A percentile compares a stretch with the other conserved stretches of the same genome.
Conservation (phyloP, 2,113 vertebrate genomes). For the Gopherus flavomarginatus region DNA sequence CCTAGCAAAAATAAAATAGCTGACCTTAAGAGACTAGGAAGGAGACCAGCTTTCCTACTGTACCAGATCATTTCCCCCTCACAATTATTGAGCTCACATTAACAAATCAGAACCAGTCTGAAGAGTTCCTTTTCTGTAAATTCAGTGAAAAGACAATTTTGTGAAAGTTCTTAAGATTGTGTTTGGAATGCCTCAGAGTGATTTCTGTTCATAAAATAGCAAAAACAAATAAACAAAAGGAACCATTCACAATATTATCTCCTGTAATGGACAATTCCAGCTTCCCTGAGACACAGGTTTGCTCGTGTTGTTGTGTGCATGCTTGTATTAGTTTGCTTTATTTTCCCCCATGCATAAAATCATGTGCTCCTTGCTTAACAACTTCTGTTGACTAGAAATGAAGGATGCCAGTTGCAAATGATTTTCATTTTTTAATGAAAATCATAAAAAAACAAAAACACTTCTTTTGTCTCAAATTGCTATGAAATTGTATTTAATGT, state of each 20-base stretch:
- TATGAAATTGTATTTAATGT: background rate
- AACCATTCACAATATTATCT: background rate
- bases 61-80: background rate
- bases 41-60: background rate
- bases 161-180: background rate
- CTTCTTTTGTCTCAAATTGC: background rate
- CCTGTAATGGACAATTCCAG: conserved; percentile 60
- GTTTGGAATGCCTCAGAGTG: background rate
- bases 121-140: background rate
- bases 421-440: conserved; percentile 61
- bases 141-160: background rate
- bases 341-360: conserved; percentile 54
- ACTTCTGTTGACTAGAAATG: background rate
- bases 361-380: background rate
- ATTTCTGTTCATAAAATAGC: background rate
- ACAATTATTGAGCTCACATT: background rate
- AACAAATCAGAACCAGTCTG: background rate
- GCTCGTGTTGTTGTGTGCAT: conserved; percentile 64
- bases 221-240: background rate
- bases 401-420: background rate
- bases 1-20: background rate
- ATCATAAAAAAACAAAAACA: conserved; percentile 7
- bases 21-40: background rate
- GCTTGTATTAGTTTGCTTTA: conserved; percentile 47
- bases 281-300: conserved; percentile 77